Percentiles rank a stretch among this genome's conserved stretches.
Evolutionary conservation across 1,140 invertebrate species (phyloP).

Genomic region (Drosophila lacertosa): DNA sequence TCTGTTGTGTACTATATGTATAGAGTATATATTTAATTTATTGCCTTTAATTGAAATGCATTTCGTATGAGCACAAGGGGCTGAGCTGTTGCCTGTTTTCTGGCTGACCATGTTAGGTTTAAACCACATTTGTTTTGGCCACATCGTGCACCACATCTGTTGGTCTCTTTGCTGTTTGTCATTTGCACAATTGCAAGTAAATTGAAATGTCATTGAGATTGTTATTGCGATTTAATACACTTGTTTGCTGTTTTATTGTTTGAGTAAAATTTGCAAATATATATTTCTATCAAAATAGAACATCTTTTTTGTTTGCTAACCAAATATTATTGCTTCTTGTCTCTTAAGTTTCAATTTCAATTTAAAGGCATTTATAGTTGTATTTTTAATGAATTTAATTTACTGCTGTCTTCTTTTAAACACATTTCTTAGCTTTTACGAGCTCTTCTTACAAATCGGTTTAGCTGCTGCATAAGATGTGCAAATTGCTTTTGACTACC

Average conservation of each 20-base stretch:
- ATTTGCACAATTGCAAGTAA: background rate
- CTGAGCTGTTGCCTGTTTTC: constrained; percentile 19
- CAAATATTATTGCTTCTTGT: background rate
- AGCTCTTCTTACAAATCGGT: constrained; percentile 26
- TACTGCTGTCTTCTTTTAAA: background rate
- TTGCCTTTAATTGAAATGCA: constrained; percentile 69
- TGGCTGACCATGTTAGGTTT: constrained; percentile 22
- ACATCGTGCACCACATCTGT: constrained; percentile 14
- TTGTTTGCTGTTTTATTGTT: too few relatives aligned
- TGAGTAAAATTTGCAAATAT: too few relatives aligned
- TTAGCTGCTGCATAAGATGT: constrained; percentile 48
- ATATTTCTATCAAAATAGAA: too few relatives aligned
- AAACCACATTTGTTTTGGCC: constrained; percentile 17
- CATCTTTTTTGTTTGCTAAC: too few relatives aligned
- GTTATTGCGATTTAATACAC: background rate
- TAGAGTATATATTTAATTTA: constrained; percentile 53
- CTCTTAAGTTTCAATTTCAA: background rate
- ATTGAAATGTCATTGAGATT: background rate
- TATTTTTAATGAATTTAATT: constrained; percentile 30
- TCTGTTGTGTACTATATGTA: too few relatives aligned
- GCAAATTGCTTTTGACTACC: constrained; percentile 57
- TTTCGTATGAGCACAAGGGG: constrained; percentile 38
- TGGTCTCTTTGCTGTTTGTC: constrained; percentile 15
- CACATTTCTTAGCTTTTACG: constrained; percentile 15
- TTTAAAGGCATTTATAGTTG: background rate